Percentiles rank a stretch among this genome's conserved stretches.
phyloP scores from a whole-genome alignment of 2,888 invertebrate species.

The Encarsia formosa region DNA sequence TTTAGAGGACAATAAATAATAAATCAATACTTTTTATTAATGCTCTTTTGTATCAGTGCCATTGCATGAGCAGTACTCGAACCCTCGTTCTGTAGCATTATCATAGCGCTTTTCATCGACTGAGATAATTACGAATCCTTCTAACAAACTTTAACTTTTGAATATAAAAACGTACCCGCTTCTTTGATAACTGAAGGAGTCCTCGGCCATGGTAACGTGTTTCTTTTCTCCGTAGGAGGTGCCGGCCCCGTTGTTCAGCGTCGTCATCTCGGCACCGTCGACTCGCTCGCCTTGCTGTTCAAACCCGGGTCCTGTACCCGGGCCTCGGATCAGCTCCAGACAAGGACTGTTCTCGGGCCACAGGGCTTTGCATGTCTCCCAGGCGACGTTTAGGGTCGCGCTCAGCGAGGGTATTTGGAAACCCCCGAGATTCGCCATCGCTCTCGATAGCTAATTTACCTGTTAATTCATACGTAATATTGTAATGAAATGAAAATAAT shows the following conservation, averaged over 20 bases:
- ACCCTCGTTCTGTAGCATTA: no score
- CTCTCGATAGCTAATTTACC: no score
- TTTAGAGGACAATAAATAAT: no score
- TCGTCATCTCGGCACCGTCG: slow-evolving; percentile 50
- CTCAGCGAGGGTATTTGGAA: slow-evolving; percentile 69
- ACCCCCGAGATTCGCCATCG: slow-evolving; percentile 63
- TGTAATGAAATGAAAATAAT: no score
- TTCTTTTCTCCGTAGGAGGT: slow-evolving; percentile 46
- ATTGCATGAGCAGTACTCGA: no score
- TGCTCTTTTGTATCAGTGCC: no score
- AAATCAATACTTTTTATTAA: no score
- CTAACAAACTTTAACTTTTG: no score
- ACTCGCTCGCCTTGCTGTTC: slow-evolving; percentile 34
- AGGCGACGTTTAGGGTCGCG: slow-evolving; percentile 76
- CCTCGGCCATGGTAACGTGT: slow-evolving; percentile 45
- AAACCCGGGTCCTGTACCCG: slow-evolving; percentile 43
- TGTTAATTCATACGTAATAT: no score
- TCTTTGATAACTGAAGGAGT: slow-evolving; percentile 49
- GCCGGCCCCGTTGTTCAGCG: slow-evolving; percentile 44
- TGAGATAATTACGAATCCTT: no score
- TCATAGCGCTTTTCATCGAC: no score
- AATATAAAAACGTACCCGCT: slow-evolving; percentile 44
- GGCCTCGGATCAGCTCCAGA: slow-evolving; percentile 49
- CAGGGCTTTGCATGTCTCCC: slow-evolving; percentile 75
- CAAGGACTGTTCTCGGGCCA: slow-evolving; percentile 65